These are phyloP conservation scores for Apis cerana DNA, from an alignment of 1,140 invertebrate species.

Conservation along the genomic window DNA sequence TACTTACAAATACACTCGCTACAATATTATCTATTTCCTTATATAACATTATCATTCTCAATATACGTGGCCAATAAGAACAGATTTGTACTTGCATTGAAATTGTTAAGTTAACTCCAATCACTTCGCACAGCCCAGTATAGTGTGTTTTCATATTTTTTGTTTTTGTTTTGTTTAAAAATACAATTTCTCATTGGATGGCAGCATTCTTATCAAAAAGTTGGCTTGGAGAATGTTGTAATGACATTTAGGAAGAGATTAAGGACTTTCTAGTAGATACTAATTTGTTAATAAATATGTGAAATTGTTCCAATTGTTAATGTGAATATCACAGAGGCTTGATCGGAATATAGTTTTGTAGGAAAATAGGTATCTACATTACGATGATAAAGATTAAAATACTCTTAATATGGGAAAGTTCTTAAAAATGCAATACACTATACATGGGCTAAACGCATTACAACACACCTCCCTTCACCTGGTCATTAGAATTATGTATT, in stretches of 20 bases:
- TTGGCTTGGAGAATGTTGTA: conserved; percentile 79
- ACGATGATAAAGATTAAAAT: conserved; percentile 71
- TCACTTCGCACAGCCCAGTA: conserved; percentile 81
- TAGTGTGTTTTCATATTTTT: conserved; percentile 79
- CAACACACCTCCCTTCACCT: conserved; percentile 77
- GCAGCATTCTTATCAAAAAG: conserved; percentile 81
- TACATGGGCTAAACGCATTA: conserved; percentile 80
- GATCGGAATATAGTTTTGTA: conserved; percentile 78
- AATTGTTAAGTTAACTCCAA: conserved; percentile 82
- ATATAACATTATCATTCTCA: conserved; percentile 80
- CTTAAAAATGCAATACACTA: conserved; percentile 80
- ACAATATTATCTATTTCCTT: conserved; percentile 79
- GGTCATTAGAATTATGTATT: conserved; percentile 74
- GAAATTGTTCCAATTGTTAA: conserved; percentile 77
- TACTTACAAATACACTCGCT: conserved; percentile 79
- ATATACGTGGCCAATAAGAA: conserved; percentile 82
- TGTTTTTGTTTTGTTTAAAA: conserved; percentile 78
- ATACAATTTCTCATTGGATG: conserved; percentile 80
- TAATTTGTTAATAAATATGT: conserved; percentile 74
- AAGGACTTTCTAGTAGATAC: conserved; percentile 64
- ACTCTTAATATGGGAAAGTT: conserved; percentile 66
- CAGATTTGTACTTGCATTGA: conserved; percentile 82
- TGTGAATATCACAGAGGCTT: conserved; percentile 80
- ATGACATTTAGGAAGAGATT: conserved; percentile 78
- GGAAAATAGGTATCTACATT: conserved; percentile 81